Percentiles rank a stretch among this genome's conserved stretches.
These are phyloP conservation scores for Nyctalus aviator DNA, from an alignment of 2,797 vertebrate species.

Conservation along the genomic window DNA sequence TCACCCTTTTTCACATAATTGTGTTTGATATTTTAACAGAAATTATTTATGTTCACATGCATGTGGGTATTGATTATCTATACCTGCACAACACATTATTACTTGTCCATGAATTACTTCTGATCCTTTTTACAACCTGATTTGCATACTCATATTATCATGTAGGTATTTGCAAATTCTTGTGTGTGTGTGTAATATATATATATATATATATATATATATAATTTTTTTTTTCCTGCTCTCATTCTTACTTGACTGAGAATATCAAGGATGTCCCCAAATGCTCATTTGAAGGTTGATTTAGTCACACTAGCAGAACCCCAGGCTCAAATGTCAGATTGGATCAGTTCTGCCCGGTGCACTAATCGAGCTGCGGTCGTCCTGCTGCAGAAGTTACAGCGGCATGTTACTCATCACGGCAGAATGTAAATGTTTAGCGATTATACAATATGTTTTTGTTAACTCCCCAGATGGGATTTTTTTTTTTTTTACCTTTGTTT, in stretches of 20 bases:
- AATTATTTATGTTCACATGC: background rate
- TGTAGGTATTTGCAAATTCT: conserved; percentile 16
- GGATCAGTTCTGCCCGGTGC: conserved; percentile 75
- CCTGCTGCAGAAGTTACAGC: conserved; percentile 57
- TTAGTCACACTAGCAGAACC: conserved; percentile 67
- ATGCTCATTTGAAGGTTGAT: conserved; percentile 22
- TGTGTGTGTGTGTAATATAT: background rate
- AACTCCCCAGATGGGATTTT: conserved; percentile 47
- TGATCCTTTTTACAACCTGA: conserved; percentile 17
- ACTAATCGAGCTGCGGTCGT: conserved; percentile 61
- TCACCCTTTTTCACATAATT: conserved; percentile 48
- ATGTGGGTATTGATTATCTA: background rate
- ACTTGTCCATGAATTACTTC: background rate
- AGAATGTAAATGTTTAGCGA: conserved; percentile 68
- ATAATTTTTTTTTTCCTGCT: background rate
- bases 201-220: background rate
- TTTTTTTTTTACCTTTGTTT: conserved; percentile 64
- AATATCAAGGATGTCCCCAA: conserved; percentile 26
- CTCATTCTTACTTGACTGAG: conserved; percentile 56
- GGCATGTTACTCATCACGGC: conserved; percentile 42
- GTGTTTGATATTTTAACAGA: conserved; percentile 35
- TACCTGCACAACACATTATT: background rate
- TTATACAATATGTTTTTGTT: conserved; percentile 53
- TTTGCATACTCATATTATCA: background rate
- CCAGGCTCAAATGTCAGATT: conserved; percentile 80